Conservation (phyloP, 2,113 vertebrate genomes). For the Sardina pilchardus region DNA sequence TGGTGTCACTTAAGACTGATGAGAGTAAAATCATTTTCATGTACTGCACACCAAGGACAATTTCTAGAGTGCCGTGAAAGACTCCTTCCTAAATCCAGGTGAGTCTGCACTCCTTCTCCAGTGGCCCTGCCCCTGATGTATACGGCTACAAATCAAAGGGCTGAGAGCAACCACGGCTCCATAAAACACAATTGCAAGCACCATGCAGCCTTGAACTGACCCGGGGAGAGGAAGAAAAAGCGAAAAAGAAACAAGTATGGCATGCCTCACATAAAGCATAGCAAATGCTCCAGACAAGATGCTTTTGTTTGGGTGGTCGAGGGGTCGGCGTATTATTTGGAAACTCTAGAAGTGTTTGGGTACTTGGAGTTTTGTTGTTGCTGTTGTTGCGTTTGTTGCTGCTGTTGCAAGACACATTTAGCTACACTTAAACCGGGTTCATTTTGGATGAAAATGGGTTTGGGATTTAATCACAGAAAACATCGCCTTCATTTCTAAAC, state of each 20-base stretch:
- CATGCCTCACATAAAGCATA: conserved; percentile 33
- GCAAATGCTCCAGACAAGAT: conserved; percentile 24
- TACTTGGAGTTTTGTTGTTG: not conserved
- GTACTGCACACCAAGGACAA: conserved; percentile 3
- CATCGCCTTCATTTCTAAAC: not conserved
- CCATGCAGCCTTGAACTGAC: conserved; percentile 42
- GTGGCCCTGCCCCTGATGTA: conserved; percentile 19
- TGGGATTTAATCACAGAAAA: conserved; percentile 15
- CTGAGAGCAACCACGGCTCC: conserved; percentile 34
- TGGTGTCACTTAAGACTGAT: not conserved
- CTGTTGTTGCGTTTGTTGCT: not conserved
- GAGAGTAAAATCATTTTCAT: not conserved
- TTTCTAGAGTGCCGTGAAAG: not conserved
- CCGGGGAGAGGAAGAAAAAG: conserved; percentile 18
- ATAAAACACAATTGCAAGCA: conserved; percentile 34
- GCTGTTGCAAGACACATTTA: not conserved
- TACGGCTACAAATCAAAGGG: conserved; percentile 42
- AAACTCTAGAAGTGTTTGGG: not conserved
- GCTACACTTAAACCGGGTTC: conserved; percentile 19
- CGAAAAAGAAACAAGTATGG: conserved; percentile 21
- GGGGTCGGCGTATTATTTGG: not conserved
- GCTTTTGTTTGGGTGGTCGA: conserved; percentile 16
- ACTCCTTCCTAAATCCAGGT: conserved; percentile 13
- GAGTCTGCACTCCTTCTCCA: not conserved
- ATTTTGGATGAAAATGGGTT: conserved; percentile 11